These are phyloP conservation scores for Helicoverpa zea DNA, from an alignment of 1,140 invertebrate genomes.

Conservation along the genomic window DNA sequence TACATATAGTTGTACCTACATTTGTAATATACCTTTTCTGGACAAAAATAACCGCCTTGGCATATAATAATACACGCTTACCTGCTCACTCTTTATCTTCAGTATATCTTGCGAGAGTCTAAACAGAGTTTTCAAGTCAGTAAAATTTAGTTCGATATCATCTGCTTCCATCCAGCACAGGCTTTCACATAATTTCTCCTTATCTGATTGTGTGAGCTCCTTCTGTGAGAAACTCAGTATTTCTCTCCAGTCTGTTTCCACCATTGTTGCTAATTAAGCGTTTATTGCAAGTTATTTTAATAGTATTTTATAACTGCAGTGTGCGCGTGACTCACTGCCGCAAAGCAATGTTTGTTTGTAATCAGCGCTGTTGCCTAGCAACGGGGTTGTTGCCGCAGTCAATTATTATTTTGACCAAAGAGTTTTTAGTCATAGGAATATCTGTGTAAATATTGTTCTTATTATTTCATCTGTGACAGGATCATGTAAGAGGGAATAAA, in stretches of 20 bases:
- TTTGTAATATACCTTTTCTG: no score
- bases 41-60: no score
- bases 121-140: slow-evolving; percentile 87
- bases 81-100: slow-evolving; percentile 90
- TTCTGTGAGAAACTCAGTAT: slow-evolving; percentile 87
- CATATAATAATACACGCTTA: slow-evolving; percentile 59
- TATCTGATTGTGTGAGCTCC: slow-evolving; percentile 87
- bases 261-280: slow-evolving; percentile 55
- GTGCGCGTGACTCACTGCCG: slow-evolving; percentile 12
- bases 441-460: neutral
- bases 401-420: neutral
- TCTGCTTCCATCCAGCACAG: slow-evolving; percentile 88
- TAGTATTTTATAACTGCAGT: slow-evolving; percentile 8
- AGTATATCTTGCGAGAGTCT: slow-evolving; percentile 89
- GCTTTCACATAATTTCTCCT: slow-evolving; percentile 88
- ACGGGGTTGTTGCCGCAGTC: slow-evolving; percentile 38
- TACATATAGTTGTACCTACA: no score
- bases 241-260: slow-evolving; percentile 88
- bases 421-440: neutral
- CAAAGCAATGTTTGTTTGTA: slow-evolving; percentile 54
- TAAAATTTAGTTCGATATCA: slow-evolving; percentile 86
- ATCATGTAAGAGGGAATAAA: no score
- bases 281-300: slow-evolving; percentile 10
- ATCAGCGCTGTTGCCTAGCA: slow-evolving; percentile 59
- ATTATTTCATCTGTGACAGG: no score